phyloP scores from a whole-genome alignment of 2,113 vertebrate genomes.

The Chloropsis cyanopogon region DNA sequence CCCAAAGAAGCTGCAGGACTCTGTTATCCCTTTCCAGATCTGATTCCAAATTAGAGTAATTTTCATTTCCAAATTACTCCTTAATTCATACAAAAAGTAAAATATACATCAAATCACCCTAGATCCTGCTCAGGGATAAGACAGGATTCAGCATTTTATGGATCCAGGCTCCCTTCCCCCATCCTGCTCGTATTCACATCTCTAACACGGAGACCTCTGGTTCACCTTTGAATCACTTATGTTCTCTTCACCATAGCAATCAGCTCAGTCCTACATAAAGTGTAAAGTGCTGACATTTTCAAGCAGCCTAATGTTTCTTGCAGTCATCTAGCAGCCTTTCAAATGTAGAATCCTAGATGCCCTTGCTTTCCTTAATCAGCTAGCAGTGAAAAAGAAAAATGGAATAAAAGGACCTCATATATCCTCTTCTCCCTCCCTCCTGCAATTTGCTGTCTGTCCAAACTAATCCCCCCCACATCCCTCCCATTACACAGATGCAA shows the following conservation, averaged over 20 bases:
- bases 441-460: neutral
- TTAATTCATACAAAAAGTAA: neutral
- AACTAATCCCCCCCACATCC: neutral
- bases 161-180: slow-evolving; percentile 16
- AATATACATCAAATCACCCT: neutral
- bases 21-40: neutral
- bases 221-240: slow-evolving; percentile 67
- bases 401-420: neutral
- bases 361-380: slow-evolving; percentile 61
- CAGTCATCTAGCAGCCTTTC: slow-evolving; percentile 63
- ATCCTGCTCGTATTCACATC: neutral
- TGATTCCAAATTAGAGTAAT: neutral
- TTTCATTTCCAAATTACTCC: neutral
- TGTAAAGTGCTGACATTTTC: slow-evolving; percentile 65
- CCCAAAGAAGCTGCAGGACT: neutral
- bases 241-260: slow-evolving; percentile 58
- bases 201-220: slow-evolving; percentile 35
- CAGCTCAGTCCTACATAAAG: slow-evolving; percentile 63
- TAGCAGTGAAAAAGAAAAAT: neutral
- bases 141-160: neutral
- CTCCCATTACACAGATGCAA: neutral
- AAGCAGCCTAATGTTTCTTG: slow-evolving; percentile 62
- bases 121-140: neutral
- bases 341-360: slow-evolving; percentile 58
- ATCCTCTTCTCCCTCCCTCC: neutral